Evolutionary conservation across 2,113 vertebrate genomes (phyloP).

Genomic region (Corythornis vintsioides): DNA sequence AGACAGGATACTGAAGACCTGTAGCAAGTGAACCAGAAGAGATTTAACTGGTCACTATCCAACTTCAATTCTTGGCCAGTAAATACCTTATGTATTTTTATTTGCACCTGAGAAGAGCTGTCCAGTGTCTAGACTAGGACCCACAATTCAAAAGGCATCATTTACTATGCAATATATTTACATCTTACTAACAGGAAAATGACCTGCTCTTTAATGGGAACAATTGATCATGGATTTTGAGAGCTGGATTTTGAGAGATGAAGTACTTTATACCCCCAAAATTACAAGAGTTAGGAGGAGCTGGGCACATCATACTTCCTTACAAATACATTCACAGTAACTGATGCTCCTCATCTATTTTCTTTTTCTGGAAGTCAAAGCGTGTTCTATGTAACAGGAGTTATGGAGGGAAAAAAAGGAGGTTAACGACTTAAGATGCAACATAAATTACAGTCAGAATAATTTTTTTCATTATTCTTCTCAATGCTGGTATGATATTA

Average conservation of each 20-base stretch:
- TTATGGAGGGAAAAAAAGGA: background rate
- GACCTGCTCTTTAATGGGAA: background rate
- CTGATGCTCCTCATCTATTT: background rate
- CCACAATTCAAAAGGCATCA: background rate
- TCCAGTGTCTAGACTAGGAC: background rate
- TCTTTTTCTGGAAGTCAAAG: background rate
- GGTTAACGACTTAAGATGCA: background rate
- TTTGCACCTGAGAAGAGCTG: background rate
- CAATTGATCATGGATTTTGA: background rate
- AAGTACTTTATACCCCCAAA: background rate
- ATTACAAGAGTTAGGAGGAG: background rate
- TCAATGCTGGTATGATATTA: background rate
- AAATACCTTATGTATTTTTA: background rate
- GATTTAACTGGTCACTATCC: background rate
- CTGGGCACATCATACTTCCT: background rate
- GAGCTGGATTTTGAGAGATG: background rate
- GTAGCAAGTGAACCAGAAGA: background rate
- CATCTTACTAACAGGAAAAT: background rate
- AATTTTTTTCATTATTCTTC: background rate
- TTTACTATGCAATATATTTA: background rate
- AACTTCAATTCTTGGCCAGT: background rate
- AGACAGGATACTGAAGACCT: background rate
- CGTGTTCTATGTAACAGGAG: background rate
- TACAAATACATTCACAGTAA: background rate
- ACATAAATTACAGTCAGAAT: slow-evolving; percentile 21